Evolutionary conservation across 2,888 invertebrate species (phyloP).

Genomic region (Heliconius sara): DNA sequence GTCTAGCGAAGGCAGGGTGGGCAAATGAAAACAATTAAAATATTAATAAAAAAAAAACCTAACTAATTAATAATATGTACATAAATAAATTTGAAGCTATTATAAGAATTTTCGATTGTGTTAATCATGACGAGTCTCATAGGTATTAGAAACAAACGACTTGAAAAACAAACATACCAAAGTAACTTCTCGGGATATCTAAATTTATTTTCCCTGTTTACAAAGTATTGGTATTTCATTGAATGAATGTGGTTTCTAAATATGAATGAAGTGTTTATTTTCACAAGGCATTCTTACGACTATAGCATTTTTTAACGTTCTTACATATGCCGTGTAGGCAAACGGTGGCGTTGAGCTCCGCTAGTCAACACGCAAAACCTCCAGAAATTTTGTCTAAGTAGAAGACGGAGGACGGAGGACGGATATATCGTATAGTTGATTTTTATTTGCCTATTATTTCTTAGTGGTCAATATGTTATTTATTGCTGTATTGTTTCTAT

Average conservation of each 20-base stretch:
- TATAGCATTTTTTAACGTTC: neutral
- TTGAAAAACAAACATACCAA: slow-evolving; percentile 22
- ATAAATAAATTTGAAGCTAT: neutral
- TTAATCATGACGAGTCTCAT: neutral
- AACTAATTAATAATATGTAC: no score
- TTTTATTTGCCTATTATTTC: no score
- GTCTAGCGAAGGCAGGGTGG: no score
- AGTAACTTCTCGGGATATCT: slow-evolving; percentile 15
- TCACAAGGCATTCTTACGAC: neutral
- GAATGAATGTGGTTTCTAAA: slow-evolving; percentile 23
- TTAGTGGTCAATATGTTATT: neutral
- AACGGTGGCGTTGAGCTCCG: no score
- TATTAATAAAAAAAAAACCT: no score
- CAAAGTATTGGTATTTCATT: slow-evolving; percentile 26
- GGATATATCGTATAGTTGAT: no score
- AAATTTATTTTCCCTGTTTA: slow-evolving; percentile 30
- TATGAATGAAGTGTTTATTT: slow-evolving; percentile 34
- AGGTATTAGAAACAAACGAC: neutral
- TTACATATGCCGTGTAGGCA: no score
- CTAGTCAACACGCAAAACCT: no score
- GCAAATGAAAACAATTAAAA: no score
- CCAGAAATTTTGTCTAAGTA: no score
- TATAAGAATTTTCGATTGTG: neutral
- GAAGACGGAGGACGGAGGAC: no score
- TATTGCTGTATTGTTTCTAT: neutral